Evolutionary conservation across 2,113 vertebrate species (phyloP).

Genomic region (Anas platyrhynchos): DNA sequence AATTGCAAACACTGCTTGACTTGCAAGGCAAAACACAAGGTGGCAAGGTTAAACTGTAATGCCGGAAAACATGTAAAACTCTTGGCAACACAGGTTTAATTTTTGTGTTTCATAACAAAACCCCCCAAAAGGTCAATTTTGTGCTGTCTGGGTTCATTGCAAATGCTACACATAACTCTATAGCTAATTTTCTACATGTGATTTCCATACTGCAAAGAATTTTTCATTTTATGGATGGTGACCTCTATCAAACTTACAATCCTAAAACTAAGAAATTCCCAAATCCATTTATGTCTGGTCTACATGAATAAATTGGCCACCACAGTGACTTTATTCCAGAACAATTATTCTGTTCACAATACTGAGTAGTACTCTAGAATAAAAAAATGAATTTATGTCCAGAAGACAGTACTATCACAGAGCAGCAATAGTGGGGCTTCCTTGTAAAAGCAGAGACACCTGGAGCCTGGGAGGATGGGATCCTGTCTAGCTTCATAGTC

Average conservation of each 20-base stretch:
- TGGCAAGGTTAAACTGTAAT: background rate
- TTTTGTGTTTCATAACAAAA: background rate
- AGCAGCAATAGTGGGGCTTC: background rate
- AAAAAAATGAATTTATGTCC: background rate
- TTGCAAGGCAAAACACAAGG: slow-evolving; percentile 14
- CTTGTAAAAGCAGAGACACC: background rate
- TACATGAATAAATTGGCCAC: background rate
- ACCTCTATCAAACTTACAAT: background rate
- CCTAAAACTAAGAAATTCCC: background rate
- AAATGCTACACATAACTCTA: background rate
- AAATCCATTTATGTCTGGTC: background rate
- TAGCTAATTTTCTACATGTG: slow-evolving; percentile 1
- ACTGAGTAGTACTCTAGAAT: background rate
- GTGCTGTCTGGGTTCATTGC: background rate
- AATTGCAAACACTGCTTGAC: background rate
- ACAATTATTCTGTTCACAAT: background rate
- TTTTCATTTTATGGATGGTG: background rate
- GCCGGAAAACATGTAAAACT: background rate
- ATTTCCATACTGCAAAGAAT: background rate
- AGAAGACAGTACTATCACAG: background rate
- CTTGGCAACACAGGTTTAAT: background rate
- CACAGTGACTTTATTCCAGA: background rate
- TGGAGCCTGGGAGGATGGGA: background rate
- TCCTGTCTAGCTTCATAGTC: background rate
- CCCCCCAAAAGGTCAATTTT: background rate